Percentiles rank a stretch among this genome's conserved stretches.
These are phyloP conservation scores for Diorhabda sublineata DNA, from an alignment of 1,140 invertebrate genomes.

Conservation along the genomic window DNA sequence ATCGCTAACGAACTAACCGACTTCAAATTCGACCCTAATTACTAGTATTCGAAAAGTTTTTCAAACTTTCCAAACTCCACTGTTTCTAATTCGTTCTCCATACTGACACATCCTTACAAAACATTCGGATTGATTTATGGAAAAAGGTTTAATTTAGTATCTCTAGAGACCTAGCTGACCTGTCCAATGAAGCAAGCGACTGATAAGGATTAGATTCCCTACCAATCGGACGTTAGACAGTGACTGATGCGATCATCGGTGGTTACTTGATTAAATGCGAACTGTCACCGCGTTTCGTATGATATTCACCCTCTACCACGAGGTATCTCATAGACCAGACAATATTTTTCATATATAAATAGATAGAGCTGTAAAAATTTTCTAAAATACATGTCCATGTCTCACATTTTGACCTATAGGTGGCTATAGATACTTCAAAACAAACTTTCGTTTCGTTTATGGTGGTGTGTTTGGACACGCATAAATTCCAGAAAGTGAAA, in stretches of 20 bases:
- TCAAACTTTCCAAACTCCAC: neutral
- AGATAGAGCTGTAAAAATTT: too few species aligned
- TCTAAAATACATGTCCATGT: too few species aligned
- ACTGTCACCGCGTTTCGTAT: conserved; percentile 35
- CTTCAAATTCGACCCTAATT: neutral
- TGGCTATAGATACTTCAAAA: too few species aligned
- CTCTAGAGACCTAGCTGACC: conserved; percentile 33
- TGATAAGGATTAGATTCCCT: conserved; percentile 41
- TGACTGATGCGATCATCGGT: conserved; percentile 43
- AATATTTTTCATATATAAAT: too few species aligned
- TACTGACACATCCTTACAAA: conserved; percentile 12
- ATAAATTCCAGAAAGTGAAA: too few species aligned
- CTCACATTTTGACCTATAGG: too few species aligned
- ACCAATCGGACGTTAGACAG: conserved; percentile 37
- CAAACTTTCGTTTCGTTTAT: too few species aligned
- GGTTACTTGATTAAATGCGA: conserved; percentile 42
- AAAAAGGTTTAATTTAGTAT: conserved; percentile 33
- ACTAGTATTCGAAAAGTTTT: neutral
- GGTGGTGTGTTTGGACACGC: too few species aligned
- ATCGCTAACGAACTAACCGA: too few species aligned
- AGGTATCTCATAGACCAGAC: neutral
- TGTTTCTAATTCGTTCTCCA: neutral
- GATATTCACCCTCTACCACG: conserved; percentile 2
- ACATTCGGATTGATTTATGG: conserved; percentile 31
- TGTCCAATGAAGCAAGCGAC: conserved; percentile 34